These are phyloP conservation scores for Bellardia bayeri DNA, from an alignment of 2,888 invertebrate genomes.

Conservation along the genomic window DNA sequence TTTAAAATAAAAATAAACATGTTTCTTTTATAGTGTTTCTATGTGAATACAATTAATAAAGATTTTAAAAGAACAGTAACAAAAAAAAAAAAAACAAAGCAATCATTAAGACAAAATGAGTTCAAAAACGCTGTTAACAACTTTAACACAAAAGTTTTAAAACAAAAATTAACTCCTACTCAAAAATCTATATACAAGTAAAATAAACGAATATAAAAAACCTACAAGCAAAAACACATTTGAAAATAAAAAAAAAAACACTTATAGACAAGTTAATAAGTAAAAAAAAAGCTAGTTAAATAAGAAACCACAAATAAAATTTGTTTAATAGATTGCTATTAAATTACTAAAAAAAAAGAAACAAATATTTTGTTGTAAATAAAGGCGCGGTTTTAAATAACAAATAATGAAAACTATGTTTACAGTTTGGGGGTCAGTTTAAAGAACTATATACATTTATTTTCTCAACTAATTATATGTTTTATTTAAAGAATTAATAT, in stretches of 20 bases:
- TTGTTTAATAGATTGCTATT: conserved; percentile 17
- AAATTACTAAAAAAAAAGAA: background rate
- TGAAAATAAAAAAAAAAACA: background rate
- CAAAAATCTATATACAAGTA: conserved; percentile 4
- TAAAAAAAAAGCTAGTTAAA: background rate
- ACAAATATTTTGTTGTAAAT: conserved; percentile 12
- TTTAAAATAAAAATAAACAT: conserved; percentile 43
- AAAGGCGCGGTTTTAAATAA: conserved; percentile 45
- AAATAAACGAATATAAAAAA: conserved; percentile 17
- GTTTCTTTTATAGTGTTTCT: conserved; percentile 48
- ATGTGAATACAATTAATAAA: conserved; percentile 58
- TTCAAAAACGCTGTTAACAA: conserved; percentile 64
- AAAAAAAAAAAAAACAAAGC: conserved; percentile 10
- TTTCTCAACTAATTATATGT: background rate
- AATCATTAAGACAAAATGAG: conserved; percentile 56
- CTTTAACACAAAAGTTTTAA: conserved; percentile 6
- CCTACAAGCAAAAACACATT: conserved; percentile 10
- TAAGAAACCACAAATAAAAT: background rate
- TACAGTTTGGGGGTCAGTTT: conserved; percentile 24
- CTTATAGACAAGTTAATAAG: conserved; percentile 29
- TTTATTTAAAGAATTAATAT: background rate
- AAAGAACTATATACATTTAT: too few relatives aligned
- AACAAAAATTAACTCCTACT: conserved; percentile 60
- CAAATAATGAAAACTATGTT: background rate
- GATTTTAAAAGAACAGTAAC: conserved; percentile 26